Evolutionary conservation across 2,113 vertebrate species (phyloP), one percentile per base, ranked within the genome.

Genomic region (Chaenogobius annularis): DNA sequence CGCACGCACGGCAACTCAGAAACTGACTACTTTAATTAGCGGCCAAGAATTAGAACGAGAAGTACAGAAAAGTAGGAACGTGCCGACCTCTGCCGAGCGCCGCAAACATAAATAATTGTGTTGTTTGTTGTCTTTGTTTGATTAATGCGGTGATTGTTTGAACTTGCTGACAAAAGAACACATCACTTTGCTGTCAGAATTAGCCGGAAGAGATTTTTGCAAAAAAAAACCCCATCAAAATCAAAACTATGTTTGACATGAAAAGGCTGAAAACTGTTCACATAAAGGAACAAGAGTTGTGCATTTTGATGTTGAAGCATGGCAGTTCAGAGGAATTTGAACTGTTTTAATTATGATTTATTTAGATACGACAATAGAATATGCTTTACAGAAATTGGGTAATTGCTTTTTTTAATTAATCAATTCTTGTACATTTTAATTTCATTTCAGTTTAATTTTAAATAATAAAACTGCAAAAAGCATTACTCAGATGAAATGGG

Each of bases 11-110:
- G 13, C 20, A 12, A 13, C 35, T 15, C 73, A 61, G 63, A 69
- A 76, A 78, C 69, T 81, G 75, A 76, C 58, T 66, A 78, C 81
- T 80, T 76, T 82, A 86, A 86, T 89, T 79, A 85, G 72, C 61
- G 46, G 76, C 78, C 69, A 83, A 62, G 54, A 81, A 81, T 77
- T 70, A 59, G 47, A 37, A 26, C 19, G 26, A 74, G 70, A 56
- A 65, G 22, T 64, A 37, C 56, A 72, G 14, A 31, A 40, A 54
- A 35, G 47, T 43, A 43, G 46, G 14, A 26, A 74, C 54, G 56
- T 1, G 11, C 5, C 31, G 71, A 72, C 70, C 46, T 67, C 10
- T 3, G 59, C 31, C 44, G 22, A 31, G 52, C 46, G n/a, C 7
- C 26, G 58, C 19, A 47, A 35, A 66, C 23, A 50, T 43, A 26